Percentiles rank a stretch among this genome's conserved stretches.
Conservation (phyloP, 2,797 vertebrate genomes). For the Eremophila alpestris region DNA sequence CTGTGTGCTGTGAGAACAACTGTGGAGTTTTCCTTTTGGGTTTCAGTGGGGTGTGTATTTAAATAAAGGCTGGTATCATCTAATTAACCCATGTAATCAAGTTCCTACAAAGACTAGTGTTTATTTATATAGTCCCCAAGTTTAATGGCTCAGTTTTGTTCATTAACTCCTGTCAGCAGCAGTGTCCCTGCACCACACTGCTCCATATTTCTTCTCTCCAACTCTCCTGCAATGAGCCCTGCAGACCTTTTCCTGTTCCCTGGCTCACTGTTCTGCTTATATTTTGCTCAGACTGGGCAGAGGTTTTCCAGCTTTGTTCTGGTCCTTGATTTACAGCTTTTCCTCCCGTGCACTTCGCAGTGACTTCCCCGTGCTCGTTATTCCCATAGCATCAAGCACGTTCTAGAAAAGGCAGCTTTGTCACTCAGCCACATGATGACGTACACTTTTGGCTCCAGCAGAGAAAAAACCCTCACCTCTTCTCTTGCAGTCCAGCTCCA, state of each 20-base stretch:
- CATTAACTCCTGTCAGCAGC: neutral
- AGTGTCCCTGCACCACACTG: neutral
- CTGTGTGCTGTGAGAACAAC: fast-evolving
- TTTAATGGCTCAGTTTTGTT: neutral
- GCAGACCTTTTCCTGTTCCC: neutral
- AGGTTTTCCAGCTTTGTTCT: neutral
- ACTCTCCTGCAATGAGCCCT: neutral
- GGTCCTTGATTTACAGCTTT: neutral
- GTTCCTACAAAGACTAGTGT: neutral
- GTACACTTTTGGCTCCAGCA: slow-evolving; percentile 37
- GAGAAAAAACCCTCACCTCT: slow-evolving; percentile 17
- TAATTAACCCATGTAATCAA: neutral
- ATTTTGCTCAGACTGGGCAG: neutral
- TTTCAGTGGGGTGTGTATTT: neutral
- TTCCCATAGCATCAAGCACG: neutral
- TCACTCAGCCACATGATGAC: slow-evolving; percentile 35
- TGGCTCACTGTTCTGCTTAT: neutral
- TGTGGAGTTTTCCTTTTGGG: neutral
- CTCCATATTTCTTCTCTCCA: neutral
- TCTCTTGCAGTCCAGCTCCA: neutral
- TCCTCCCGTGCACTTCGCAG: neutral
- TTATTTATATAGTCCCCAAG: neutral
- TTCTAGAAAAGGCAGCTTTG: slow-evolving; percentile 25
- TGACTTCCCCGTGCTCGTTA: neutral
- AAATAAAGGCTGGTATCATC: neutral